Evolutionary conservation across 37 sponge, comb jelly and placozoan genomes (phyloP).

Genomic region (Mnemiopsis leidyi): DNA sequence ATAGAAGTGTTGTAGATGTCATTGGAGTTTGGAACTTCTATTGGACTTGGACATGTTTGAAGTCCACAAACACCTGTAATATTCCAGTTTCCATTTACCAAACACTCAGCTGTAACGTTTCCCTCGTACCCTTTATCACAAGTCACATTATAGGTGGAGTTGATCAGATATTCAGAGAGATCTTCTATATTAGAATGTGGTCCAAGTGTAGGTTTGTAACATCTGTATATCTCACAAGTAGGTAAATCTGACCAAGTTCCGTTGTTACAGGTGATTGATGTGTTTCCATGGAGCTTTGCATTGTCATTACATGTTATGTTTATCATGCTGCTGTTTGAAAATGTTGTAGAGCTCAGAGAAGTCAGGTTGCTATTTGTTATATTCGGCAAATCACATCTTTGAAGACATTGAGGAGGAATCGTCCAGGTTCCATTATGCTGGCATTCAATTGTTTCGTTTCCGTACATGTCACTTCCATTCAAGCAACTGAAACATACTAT

Average conservation of each 20-base stretch:
- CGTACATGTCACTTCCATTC: constrained; percentile 16
- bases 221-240: constrained; percentile 9
- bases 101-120: not conserved
- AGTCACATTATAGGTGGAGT: not conserved
- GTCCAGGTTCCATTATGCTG: constrained; percentile 52
- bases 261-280: constrained; percentile 32
- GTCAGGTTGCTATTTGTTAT: constrained; percentile 19
- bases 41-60: not conserved
- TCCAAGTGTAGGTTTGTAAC: not conserved
- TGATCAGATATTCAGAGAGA: not conserved
- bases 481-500: constrained; percentile 1
- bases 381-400: not conserved
- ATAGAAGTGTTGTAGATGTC: not conserved
- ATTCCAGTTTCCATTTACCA: not conserved
- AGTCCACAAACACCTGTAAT: not conserved
- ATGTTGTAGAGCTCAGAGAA: not conserved
- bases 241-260: constrained; percentile 11
- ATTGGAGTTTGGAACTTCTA: not conserved
- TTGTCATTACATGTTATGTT: constrained; percentile 7
- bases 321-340: not conserved
- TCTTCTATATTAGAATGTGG: not conserved
- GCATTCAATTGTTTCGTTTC: not conserved
- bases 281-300: not conserved
- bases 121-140: constrained; percentile 38
- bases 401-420: not conserved